phyloP scores from a whole-genome alignment of 2,888 invertebrate species.

The Panorpa germanica region DNA sequence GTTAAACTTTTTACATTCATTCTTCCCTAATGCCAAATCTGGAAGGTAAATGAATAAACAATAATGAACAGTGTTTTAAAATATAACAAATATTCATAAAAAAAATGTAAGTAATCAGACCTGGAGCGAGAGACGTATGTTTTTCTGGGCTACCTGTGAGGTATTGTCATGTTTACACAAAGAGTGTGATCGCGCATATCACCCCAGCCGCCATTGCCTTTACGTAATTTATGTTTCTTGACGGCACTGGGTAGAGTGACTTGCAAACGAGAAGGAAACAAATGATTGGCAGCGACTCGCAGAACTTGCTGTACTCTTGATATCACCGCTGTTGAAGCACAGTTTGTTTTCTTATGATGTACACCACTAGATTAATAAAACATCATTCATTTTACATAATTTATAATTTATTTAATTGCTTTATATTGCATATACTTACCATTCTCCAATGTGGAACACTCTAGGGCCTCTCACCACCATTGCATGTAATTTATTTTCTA shows the following conservation, averaged over 20 bases:
- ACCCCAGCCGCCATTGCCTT: slow-evolving; percentile 97
- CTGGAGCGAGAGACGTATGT: too few relatives aligned
- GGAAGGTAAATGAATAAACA: too few relatives aligned
- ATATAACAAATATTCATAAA: too few relatives aligned
- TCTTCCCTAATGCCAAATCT: too few relatives aligned
- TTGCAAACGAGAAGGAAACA: slow-evolving; percentile 51
- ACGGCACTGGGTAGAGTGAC: slow-evolving; percentile 44
- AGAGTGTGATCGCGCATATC: slow-evolving; percentile 69
- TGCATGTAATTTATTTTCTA: slow-evolving; percentile 58
- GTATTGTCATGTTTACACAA: slow-evolving; percentile 51
- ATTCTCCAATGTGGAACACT: slow-evolving; percentile 97
- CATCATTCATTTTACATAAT: not conserved
- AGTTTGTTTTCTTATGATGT: slow-evolving; percentile 86
- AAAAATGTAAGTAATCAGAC: too few relatives aligned
- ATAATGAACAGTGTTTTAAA: too few relatives aligned
- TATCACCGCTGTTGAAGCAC: slow-evolving; percentile 69
- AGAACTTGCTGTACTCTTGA: slow-evolving; percentile 68
- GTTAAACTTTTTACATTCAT: too few relatives aligned
- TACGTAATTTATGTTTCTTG: slow-evolving; percentile 55
- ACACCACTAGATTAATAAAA: slow-evolving; percentile 50
- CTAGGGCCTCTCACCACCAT: slow-evolving; percentile 84
- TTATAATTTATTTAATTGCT: not conserved
- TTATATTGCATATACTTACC: slow-evolving; percentile 36
- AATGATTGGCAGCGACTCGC: slow-evolving; percentile 43
- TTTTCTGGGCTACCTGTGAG: slow-evolving; percentile 6